Base-by-base conservation (phyloP, 2,797 vertebrate genomes). In the Coregonus sp. region DNA sequence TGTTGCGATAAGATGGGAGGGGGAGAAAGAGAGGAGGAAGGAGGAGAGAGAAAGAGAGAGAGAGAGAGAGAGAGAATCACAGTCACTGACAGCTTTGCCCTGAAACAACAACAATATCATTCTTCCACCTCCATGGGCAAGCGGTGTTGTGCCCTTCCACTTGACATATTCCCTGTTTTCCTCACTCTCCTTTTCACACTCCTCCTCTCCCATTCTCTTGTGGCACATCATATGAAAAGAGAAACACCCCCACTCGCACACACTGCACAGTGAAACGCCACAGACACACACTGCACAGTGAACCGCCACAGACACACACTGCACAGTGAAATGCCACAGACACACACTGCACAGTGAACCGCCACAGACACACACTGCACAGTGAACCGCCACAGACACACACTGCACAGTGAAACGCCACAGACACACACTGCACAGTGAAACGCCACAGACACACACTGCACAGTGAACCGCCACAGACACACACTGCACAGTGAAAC, bases 1-100 rank as follows among this genome's bases (percentile, higher is more conserved):
- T 97, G 93, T 73, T 90, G 87, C 87, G 86, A 91, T 93, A 88
- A 92, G 91, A 91, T 86, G 90, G 87, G 82, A 82, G 89, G 74
- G 75, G 76, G 69, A 68, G 73, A 70, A 0, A 20, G 47, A 47
- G 63, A 78, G 18, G 9, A 76, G 80, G 84, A 87, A 80, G 82
- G 81, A 20, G 65, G 67, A 59, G 70, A 73, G 9, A 73, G 63
- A 68, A 16, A 56, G 81, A 75, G 40, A 11, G 40, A 47, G 9
- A 11, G 40, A 47, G 40, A 9, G 9, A 47, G 40, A 47, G 16
- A 5, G 76, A 82, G 89, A 75, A 85, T 91, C 85, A 92, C 78
- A 91, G 87, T 93, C 90, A 93, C 90, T 90, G 88, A 91, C 87
- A 91, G 89, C 86, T 90, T 89, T 89, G 83, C 85, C 85, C 82